Evolutionary conservation across 1,140 invertebrate genomes (phyloP), one percentile per base, ranked within the genome.

Genomic region (Drosophila navojoa): DNA sequence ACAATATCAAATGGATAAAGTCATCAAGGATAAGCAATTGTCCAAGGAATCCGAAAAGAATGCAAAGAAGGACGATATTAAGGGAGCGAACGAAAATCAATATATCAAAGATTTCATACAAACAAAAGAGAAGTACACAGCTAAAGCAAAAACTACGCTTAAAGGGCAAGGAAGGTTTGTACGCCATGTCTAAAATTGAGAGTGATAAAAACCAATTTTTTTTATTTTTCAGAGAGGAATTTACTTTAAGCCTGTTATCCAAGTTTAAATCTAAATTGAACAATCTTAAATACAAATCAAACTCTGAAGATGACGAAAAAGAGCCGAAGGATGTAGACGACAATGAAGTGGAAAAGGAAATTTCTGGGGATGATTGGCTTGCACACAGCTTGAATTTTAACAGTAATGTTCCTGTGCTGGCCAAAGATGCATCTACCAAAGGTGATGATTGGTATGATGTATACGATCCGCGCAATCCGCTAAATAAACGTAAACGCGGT

Each of bases 371-470:
- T 62, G 95, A 93, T 29, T 94, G 95, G 98, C 93, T 99, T 90
- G 93, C 94, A 4, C 97, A 98, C 90, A 94, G 94, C 40, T 93
- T 99, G 10, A 93, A 94, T 11, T 98, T 97, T 90, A 96, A 97
- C 72, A 95, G 96, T 9, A 94, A 95, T 68, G 93, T 93, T 0
- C 94, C 95, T 0, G 95, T 97, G 15, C 93, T 98, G 58, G 98
- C 98, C 0, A 98, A 98, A 91, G 99, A 99, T 94, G 98, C 98
- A 0, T 99, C 97, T 79, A 97, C 95, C 4, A 98, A 98, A 91
- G 94, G 95, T 61, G 96, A 98, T 80, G 98, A 99, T 91, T 98
- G 98, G 97, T 99, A 98, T 92, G 97, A 99, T 86, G 97, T 99
- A 64, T 96, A 96, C 87, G 98, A 99, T 93, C 98, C 99, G 0